These are phyloP conservation scores for Gryon sp. DNA, from an alignment of 1,140 invertebrate species.

Conservation along the genomic window DNA sequence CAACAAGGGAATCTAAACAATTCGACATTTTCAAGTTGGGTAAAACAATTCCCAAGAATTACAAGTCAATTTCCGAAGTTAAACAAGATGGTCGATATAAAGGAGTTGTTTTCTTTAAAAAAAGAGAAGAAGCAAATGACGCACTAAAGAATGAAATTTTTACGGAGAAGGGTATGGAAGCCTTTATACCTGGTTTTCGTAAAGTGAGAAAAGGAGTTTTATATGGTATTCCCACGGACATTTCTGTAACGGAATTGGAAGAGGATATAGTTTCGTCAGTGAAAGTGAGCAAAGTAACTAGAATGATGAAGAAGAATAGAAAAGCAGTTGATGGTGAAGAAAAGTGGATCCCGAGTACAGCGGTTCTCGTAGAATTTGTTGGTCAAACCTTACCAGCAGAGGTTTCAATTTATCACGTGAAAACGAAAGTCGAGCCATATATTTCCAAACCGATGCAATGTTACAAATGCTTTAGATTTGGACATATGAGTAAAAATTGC, in stretches of 20 bases:
- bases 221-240: conserved; percentile 2
- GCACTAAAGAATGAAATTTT: conserved; percentile 7
- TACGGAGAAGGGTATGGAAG: background rate
- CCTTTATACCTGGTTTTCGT: conserved; percentile 24
- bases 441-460: background rate
- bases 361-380: conserved; percentile 9
- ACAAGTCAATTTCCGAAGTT: background rate
- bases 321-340: background rate
- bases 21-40: conserved; percentile 4
- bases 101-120: conserved; percentile 3
- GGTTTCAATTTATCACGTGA: conserved; percentile 5
- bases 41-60: background rate
- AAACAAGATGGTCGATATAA: background rate
- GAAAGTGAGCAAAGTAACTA: conserved; percentile 1
- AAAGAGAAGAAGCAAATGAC: conserved; percentile 11
- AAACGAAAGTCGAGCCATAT: background rate
- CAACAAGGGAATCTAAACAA: background rate
- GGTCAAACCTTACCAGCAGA: conserved; percentile 8
- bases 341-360: conserved; percentile 10
- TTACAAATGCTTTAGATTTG: no score
- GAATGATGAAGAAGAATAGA: conserved; percentile 19
- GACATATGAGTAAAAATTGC: no score
- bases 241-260: background rate
- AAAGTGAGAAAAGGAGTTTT: conserved; percentile 20
- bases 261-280: background rate